Conservation (phyloP, 2,888 invertebrate species). For the Cosmopolites sordidus region DNA sequence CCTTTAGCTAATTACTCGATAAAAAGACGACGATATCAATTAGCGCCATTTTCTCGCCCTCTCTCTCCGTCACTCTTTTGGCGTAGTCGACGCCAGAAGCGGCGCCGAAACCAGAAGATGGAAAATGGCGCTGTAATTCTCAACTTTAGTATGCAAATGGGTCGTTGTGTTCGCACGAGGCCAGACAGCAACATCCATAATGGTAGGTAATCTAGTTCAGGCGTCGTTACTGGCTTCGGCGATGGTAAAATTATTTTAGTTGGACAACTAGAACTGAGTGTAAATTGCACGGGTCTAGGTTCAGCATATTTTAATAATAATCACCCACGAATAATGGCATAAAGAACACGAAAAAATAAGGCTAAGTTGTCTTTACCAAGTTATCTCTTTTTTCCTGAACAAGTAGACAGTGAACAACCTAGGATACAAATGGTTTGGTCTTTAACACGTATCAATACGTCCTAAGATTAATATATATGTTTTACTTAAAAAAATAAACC, state of each 20-base stretch:
- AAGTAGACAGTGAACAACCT: too few relatives aligned
- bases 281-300: conserved; percentile 16
- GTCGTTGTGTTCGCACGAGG: conserved; percentile 12
- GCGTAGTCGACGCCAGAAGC: too few relatives aligned
- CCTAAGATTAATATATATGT: too few relatives aligned
- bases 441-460: too few relatives aligned
- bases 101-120: too few relatives aligned
- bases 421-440: too few relatives aligned
- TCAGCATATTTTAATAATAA: conserved; percentile 23
- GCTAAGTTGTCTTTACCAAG: not conserved
- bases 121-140: conserved; percentile 12
- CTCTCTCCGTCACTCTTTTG: too few relatives aligned
- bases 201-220: conserved; percentile 24
- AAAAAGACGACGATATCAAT: too few relatives aligned
- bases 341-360: not conserved
- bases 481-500: too few relatives aligned
- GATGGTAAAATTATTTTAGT: conserved; percentile 17
- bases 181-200: conserved; percentile 18
- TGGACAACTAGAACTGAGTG: conserved; percentile 19
- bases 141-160: conserved; percentile 20
- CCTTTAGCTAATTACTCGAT: too few relatives aligned
- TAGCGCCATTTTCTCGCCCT: too few relatives aligned
- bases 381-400: too few relatives aligned
- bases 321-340: conserved; percentile 18
- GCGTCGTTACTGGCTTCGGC: conserved; percentile 15